Conservation (phyloP, 1,140 invertebrate genomes). For the Laodelphax striatellus region DNA sequence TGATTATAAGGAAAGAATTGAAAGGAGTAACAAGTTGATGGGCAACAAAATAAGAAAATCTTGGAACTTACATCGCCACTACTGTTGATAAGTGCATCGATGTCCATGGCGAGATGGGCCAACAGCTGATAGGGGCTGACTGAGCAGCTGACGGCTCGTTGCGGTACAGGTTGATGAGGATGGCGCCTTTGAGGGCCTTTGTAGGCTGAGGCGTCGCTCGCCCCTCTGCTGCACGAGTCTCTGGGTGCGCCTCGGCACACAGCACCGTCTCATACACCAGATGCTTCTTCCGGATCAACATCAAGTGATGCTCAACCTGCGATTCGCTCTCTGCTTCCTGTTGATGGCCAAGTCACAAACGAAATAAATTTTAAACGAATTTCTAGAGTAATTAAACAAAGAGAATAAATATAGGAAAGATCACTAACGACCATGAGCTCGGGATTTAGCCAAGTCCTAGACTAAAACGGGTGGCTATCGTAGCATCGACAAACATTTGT, state of each 20-base stretch:
- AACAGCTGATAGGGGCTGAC: constrained; percentile 93
- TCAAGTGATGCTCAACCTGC: constrained; percentile 48
- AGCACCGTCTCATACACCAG: constrained; percentile 87
- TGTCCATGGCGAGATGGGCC: constrained; percentile 89
- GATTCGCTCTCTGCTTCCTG: constrained; percentile 39
- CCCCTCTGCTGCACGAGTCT: constrained; percentile 66
- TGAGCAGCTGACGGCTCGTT: constrained; percentile 94
- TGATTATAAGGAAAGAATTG: no score
- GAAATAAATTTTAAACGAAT: no score
- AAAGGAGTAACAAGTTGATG: no score
- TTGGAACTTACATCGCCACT: constrained; percentile 97
- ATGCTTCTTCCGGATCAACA: constrained; percentile 53
- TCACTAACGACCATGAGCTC: no score
- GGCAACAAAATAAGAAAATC: no score
- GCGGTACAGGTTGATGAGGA: constrained; percentile 95
- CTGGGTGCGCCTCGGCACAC: constrained; percentile 66
- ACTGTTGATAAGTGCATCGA: constrained; percentile 96
- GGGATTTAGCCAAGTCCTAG: no score
- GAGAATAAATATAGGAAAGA: no score
- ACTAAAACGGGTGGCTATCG: no score
- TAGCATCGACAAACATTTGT: no score
- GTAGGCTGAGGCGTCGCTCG: constrained; percentile 81
- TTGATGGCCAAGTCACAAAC: no score
- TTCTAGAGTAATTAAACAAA: no score
- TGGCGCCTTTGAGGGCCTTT: constrained; percentile 85